phyloP scores from a whole-genome alignment of 2,113 vertebrate genomes.

The Anser cygnoides region DNA sequence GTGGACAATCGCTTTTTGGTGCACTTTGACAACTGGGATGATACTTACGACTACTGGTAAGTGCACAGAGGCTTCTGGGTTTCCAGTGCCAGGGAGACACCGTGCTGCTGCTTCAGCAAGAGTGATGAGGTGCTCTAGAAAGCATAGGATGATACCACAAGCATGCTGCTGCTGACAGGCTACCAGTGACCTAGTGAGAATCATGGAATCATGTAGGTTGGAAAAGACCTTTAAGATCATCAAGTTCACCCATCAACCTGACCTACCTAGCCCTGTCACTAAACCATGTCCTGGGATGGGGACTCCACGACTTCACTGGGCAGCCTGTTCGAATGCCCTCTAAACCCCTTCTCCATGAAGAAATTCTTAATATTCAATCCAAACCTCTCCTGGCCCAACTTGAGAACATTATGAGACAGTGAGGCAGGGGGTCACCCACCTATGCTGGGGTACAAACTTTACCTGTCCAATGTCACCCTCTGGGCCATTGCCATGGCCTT shows the following conservation, averaged over 20 bases:
- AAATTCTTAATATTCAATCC: neutral
- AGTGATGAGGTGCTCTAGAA: fast-evolving
- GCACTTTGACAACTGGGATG: conserved; percentile 99
- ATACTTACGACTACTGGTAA: conserved; percentile 98
- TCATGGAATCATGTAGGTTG: neutral
- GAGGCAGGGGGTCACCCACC: neutral
- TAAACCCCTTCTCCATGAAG: neutral
- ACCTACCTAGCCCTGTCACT: neutral
- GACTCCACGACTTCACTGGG: neutral
- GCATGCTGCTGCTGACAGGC: neutral
- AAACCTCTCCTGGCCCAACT: neutral
- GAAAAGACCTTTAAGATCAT: neutral
- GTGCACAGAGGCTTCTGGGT: neutral
- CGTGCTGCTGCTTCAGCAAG: neutral
- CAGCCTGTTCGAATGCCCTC: neutral
- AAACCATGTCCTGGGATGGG: neutral
- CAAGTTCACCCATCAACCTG: neutral
- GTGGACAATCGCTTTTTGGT: conserved; percentile 93
- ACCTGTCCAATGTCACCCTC: neutral
- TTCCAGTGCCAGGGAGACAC: neutral
- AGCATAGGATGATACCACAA: neutral
- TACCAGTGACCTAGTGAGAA: neutral
- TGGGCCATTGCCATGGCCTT: neutral
- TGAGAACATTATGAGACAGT: neutral
- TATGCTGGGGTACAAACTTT: neutral